These are phyloP conservation scores for Anadara kagoshimensis DNA, from an alignment of 1,140 invertebrate genomes.

Conservation along the genomic window DNA sequence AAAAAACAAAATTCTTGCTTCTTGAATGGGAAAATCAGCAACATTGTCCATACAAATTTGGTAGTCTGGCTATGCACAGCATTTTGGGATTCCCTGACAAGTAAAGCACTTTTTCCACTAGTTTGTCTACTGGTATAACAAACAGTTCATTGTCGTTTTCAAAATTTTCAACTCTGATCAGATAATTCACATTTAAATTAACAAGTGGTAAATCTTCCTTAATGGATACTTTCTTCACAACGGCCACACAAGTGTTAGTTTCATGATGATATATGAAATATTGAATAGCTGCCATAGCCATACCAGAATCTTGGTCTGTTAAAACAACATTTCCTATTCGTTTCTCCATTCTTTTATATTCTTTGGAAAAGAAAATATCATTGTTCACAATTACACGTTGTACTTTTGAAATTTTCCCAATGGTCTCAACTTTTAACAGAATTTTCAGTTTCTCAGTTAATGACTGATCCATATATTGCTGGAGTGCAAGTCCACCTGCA, in stretches of 20 bases:
- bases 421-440: background rate
- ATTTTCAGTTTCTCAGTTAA: constrained; percentile 5
- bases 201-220: background rate
- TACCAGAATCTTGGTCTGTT: background rate
- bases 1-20: no score
- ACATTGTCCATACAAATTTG: no score
- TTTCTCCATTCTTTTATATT: constrained; percentile 8
- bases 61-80: no score
- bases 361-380: background rate
- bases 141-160: background rate
- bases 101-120: constrained; percentile 3
- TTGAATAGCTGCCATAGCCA: background rate
- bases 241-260: background rate
- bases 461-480: background rate
- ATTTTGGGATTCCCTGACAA: background rate
- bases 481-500: background rate
- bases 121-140: constrained; percentile 5
- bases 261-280: constrained; percentile 2
- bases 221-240: background rate
- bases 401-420: constrained; percentile 6
- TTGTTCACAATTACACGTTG: background rate
- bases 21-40: no score
- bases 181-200: background rate
- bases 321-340: constrained; percentile 5
- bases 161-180: background rate